Evolutionary conservation across 2,797 vertebrate genomes (phyloP).

Genomic region (Rhodeus uyekii): DNA sequence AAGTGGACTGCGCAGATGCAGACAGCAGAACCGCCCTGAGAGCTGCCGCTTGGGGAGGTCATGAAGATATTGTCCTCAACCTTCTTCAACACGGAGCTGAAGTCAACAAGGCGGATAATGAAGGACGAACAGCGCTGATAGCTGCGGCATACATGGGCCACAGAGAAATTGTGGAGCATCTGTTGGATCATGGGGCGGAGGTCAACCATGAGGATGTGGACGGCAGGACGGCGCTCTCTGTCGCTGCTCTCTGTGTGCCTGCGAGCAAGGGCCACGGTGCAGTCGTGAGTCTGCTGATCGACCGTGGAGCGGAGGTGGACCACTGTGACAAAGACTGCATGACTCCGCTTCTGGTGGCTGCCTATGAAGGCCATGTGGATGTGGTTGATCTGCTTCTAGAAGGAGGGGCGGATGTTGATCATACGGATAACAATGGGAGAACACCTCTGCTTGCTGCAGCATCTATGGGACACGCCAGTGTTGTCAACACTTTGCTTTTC

Average conservation of each 20-base stretch:
- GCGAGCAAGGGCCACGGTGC: conserved; percentile 96
- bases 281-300: conserved; percentile 93
- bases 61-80: conserved; percentile 96
- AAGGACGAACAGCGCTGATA: conserved; percentile 95
- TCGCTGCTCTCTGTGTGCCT: conserved; percentile 95
- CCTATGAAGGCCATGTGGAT: conserved; percentile 97
- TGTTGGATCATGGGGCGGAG: conserved; percentile 92
- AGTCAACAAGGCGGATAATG: conserved; percentile 96
- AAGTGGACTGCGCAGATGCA: conserved; percentile 94
- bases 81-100: conserved; percentile 95
- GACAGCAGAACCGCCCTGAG: conserved; percentile 93
- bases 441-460: conserved; percentile 97
- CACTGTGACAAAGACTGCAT: conserved; percentile 98
- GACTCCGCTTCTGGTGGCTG: conserved; percentile 96
- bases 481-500: conserved; percentile 94
- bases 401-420: conserved; percentile 96
- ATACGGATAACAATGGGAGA: conserved; percentile 95
- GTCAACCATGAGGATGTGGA: conserved; percentile 97
- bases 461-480: conserved; percentile 96
- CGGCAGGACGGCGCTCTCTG: conserved; percentile 92
- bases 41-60: conserved; percentile 97
- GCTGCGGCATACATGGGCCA: conserved; percentile 99
- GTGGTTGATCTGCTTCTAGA: conserved; percentile 96
- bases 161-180: conserved; percentile 94
- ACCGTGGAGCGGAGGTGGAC: conserved; percentile 93